Base-by-base conservation (phyloP, 1,140 invertebrate species). In the Pomacea maculata region DNA sequence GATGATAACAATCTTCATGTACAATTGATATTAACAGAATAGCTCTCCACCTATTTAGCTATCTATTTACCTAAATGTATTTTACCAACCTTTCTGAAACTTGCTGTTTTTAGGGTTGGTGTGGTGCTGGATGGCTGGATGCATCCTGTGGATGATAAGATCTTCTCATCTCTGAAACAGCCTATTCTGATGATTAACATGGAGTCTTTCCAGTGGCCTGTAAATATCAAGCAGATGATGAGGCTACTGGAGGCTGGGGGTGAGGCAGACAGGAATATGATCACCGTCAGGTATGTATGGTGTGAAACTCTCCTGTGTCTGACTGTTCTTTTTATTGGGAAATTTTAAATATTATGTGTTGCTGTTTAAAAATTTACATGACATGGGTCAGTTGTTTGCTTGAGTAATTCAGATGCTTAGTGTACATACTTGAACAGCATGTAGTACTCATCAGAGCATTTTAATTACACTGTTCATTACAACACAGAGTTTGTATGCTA, bases 41-140 rank as follows among this genome's bases (percentile, higher is more conserved):
- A 45, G 34, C 34, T 45, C 2, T 45, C 34, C 6, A 45, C 34
- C 34, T 45, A 45, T 6, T 45, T 45, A 45, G 34, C 34, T 4
- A 45, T 6, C 34, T 45, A 45, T 45, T 45, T 45, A 45, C 6
- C 34, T 45, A 25, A 25, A 45, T 45, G 34, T 45, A 45, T 45
- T 2, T 45, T 45, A 45, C 3, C 57, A 61, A 9, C 57, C 15
- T 61, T 61, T 61, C 11, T 45, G 34, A 45, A 45, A 45, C 34
- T 45, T 45, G 34, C 34, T 45, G 34, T 45, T 45, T 68, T 80
- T 84, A 94, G 94, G 84, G 87, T 91, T 64, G 93, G 93, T 15
- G 88, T 95, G 9, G 90, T 93, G 45, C 82, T 95, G 57, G 95
- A 95, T 89, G 93, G 93, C 2, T 95, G 95, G 95, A 94, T 95